Evolutionary conservation across 2,113 vertebrate species (phyloP).

Genomic region (Gallinago jamesoni): DNA sequence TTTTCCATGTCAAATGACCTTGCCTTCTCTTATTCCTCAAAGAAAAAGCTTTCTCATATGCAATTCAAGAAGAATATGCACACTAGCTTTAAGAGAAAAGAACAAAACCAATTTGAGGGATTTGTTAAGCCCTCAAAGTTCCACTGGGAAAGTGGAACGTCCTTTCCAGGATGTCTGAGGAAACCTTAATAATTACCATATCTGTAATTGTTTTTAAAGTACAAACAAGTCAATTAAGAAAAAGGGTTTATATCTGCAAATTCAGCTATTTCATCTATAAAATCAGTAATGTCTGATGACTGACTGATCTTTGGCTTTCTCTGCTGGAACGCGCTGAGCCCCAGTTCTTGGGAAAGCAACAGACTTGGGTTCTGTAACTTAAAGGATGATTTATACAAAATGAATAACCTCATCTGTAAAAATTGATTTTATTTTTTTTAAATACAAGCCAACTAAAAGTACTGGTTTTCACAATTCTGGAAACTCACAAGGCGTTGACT

Average conservation of each 20-base stretch:
- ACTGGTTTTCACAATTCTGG: background rate
- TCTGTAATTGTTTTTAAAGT: background rate
- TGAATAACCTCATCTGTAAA: background rate
- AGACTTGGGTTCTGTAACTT: background rate
- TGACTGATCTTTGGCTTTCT: background rate
- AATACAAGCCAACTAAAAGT: background rate
- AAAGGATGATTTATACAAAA: background rate
- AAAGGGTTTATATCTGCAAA: background rate
- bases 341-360: background rate
- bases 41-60: background rate
- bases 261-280: background rate
- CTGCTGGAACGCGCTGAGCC: background rate
- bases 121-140: background rate
- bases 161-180: background rate
- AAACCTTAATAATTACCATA: background rate
- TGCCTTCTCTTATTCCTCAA: background rate
- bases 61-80: accelerated
- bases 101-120: accelerated
- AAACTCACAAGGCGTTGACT: background rate
- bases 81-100: background rate
- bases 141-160: background rate
- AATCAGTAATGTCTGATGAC: background rate
- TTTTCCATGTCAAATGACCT: background rate
- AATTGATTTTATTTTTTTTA: background rate
- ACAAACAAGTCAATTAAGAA: background rate